A percentile compares a stretch with the other conserved stretches of the same genome.
Evolutionary conservation across 2,888 invertebrate genomes (phyloP).

Genomic region (Podabrus alpinus): DNA sequence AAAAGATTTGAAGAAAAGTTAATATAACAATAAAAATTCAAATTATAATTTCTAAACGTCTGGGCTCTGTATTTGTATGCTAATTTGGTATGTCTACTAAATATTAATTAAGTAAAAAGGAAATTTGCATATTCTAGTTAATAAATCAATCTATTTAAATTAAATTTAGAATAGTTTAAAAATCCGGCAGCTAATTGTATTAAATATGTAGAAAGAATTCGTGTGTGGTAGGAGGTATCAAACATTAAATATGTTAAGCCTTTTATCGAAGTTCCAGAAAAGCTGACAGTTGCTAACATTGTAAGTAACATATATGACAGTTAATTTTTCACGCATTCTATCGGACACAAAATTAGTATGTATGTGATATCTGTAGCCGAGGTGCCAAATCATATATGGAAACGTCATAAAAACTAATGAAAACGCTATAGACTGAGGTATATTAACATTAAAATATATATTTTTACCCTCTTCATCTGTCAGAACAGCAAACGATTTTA

Average conservation of each 20-base stretch:
- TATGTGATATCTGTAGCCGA: conserved; percentile 10
- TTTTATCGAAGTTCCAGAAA: conserved; percentile 14
- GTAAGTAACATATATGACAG: conserved; percentile 29
- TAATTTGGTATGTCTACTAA: background rate
- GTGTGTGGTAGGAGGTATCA: conserved; percentile 17
- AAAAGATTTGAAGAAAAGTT: background rate
- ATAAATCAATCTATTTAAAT: background rate
- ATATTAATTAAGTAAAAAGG: background rate
- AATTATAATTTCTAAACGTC: background rate
- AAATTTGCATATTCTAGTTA: background rate
- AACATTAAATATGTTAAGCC: conserved; percentile 18
- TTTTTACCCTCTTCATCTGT: conserved; percentile 38
- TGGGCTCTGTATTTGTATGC: background rate
- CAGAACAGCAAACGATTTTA: conserved; percentile 34
- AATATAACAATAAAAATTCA: background rate
- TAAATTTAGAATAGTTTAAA: conserved; percentile 1
- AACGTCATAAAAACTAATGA: conserved; percentile 28
- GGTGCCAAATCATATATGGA: conserved; percentile 19
- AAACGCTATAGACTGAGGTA: conserved; percentile 22
- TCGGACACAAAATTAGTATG: conserved; percentile 20
- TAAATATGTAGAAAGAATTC: conserved; percentile 3
- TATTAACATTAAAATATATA: conserved; percentile 23
- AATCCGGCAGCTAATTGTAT: conserved; percentile 7
- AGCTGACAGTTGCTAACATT: conserved; percentile 22
- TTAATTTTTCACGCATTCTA: conserved; percentile 35